Evolutionary conservation across 1,140 invertebrate genomes (phyloP).

Genomic region (Sycophila sp.): DNA sequence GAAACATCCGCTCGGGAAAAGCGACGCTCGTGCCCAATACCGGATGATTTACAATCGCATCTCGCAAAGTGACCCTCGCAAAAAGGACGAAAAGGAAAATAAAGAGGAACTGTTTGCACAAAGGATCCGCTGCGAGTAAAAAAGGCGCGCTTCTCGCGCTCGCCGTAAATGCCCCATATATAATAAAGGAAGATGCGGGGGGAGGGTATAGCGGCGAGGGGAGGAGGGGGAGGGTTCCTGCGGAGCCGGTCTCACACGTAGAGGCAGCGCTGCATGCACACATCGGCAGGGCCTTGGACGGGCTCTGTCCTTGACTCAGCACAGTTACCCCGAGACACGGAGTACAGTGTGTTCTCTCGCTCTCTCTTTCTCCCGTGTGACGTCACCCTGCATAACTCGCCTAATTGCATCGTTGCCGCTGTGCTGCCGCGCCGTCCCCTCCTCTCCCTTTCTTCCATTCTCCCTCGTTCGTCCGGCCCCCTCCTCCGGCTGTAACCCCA

Average conservation of each 20-base stretch:
- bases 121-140: too few species aligned
- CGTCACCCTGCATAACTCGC: constrained; percentile 67
- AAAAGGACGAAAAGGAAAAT: background rate
- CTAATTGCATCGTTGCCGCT: constrained; percentile 63
- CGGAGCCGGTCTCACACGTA: background rate
- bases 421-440: constrained; percentile 7
- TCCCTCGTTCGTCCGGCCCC: constrained; percentile 21
- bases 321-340: constrained; percentile 62
- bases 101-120: background rate
- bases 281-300: constrained; percentile 56
- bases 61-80: too few species aligned
- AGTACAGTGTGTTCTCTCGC: background rate
- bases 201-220: constrained; percentile 8
- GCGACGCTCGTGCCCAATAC: too few species aligned
- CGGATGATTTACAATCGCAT: too few species aligned
- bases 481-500: background rate
- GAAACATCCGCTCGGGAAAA: too few species aligned
- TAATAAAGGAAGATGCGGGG: background rate
- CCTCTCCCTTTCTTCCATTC: background rate
- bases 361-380: constrained; percentile 50
- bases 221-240: constrained; percentile 27
- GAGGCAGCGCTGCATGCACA: background rate
- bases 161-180: too few species aligned
- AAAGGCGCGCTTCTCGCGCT: too few species aligned
- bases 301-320: constrained; percentile 66